Base-by-base conservation (phyloP, 2,797 vertebrate species). In the Chelon auratus region DNA sequence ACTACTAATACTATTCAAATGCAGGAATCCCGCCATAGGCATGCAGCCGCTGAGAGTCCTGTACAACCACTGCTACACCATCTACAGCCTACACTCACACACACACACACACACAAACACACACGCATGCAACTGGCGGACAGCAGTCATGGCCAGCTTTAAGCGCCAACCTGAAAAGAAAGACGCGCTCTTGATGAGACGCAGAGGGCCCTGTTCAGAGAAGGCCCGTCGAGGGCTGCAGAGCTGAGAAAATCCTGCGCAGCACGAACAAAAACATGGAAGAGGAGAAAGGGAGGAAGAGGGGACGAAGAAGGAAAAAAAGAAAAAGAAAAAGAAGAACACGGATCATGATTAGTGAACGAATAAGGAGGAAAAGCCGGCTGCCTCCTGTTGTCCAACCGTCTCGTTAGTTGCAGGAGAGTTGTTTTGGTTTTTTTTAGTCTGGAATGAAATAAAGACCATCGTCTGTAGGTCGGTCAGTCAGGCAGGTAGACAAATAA, bases 161-260 rank as follows among this genome's bases (percentile, higher is more conserved):
- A 82, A 86, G 85, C 88, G 96, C 98, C 96, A 97, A 99, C 98
- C 98, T 99, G 98, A 97, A 99, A 99, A 99, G 96, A 99, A 99
- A 99, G 98, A 99, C 90, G 98, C 98, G 84, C 98, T 99, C 96
- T 98, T 97, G 97, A 99, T 99, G 93, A 99, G 97, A 88, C 98
- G 97, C 94, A 99, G 97, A 87, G 97, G 97, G 94, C 97, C 97
- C 94, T 99, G 97, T 93, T 99, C 98, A 95, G 97, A 99, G 96
- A 99, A 98, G 82, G 97, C 97, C 96, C 98, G 96, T 85, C 97
- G 97, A 74, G 98, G 97, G 96, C 97, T 98, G 98, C 97, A 99
- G 95, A 99, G 97, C 95, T 99, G 97, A 93, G 97, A 97, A 95
- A 99, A 96, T 96, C 98, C 98, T 99, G 97, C 92, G 95, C 66